Evolutionary conservation across 2,888 invertebrate genomes (phyloP).

Genomic region (Amaurobius ferox): DNA sequence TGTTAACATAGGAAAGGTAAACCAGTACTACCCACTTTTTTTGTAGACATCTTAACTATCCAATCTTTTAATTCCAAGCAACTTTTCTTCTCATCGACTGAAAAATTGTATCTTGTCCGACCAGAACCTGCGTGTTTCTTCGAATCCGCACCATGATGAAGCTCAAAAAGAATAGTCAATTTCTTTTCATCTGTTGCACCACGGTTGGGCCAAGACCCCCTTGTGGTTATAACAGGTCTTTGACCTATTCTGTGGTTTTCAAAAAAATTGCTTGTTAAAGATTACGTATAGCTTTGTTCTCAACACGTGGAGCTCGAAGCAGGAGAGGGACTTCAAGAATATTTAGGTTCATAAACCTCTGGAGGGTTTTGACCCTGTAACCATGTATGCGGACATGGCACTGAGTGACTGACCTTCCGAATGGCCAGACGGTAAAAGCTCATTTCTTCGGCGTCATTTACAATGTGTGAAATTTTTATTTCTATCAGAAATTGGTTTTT

Average conservation of each 20-base stretch:
- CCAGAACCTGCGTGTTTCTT: no score
- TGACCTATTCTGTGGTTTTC: slow-evolving; percentile 55
- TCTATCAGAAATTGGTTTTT: no score
- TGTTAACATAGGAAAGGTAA: no score
- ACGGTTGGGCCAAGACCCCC: background rate
- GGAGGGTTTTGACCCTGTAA: background rate
- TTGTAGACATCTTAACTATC: no score
- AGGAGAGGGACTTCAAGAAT: background rate
- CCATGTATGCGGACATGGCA: background rate
- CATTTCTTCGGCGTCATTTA: no score
- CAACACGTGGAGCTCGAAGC: background rate
- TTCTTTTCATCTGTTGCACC: background rate
- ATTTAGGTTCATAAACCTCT: slow-evolving; percentile 10
- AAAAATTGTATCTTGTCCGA: no score
- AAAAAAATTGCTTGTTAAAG: slow-evolving; percentile 17
- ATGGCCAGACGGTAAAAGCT: background rate
- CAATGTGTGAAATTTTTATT: no score
- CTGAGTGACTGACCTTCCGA: background rate
- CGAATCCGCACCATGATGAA: no score
- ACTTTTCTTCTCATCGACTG: no score
- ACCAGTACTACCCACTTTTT: no score
- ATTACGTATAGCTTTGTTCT: slow-evolving; percentile 2
- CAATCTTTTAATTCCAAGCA: no score
- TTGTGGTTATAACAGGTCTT: slow-evolving; percentile 43
- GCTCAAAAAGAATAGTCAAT: background rate